Evolutionary conservation across 2,113 vertebrate genomes (phyloP).

Genomic region (Coreoperca whiteheadi): DNA sequence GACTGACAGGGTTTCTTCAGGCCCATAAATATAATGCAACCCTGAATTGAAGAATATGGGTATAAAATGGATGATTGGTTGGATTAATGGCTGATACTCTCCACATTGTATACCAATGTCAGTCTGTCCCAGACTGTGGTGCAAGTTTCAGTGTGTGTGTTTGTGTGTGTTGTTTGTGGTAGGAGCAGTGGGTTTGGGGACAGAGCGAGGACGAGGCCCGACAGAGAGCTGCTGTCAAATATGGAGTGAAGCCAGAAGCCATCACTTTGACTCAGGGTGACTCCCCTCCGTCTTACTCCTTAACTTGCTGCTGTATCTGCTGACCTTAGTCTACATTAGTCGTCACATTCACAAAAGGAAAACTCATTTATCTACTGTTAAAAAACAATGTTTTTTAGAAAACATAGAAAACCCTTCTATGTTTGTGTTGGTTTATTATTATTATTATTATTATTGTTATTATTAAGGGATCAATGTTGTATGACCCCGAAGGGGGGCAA

Average conservation of each 20-base stretch:
- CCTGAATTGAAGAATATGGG: neutral
- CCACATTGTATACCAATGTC: neutral
- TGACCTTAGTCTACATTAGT: neutral
- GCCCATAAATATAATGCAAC: neutral
- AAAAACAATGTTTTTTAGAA: neutral
- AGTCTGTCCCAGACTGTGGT: neutral
- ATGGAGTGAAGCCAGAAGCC: conserved; percentile 76
- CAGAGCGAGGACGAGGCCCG: conserved; percentile 86
- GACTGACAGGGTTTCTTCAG: neutral
- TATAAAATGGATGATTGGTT: neutral
- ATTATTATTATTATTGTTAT: too few species aligned
- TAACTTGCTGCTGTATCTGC: neutral
- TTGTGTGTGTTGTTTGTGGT: neutral
- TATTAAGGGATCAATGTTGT: too few species aligned
- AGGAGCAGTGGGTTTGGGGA: conserved; percentile 88
- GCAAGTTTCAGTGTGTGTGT: fast-evolving
- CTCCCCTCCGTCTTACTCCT: neutral
- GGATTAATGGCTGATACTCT: neutral
- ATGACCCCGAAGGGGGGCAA: too few species aligned
- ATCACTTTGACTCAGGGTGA: conserved; percentile 86
- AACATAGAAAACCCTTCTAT: too few species aligned
- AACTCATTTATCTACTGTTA: too few species aligned
- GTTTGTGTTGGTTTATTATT: too few species aligned
- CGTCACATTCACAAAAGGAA: neutral
- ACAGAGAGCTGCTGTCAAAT: conserved; percentile 81